Conservation (phyloP, 2,888 invertebrate species). For the Lepas anatifera region DNA sequence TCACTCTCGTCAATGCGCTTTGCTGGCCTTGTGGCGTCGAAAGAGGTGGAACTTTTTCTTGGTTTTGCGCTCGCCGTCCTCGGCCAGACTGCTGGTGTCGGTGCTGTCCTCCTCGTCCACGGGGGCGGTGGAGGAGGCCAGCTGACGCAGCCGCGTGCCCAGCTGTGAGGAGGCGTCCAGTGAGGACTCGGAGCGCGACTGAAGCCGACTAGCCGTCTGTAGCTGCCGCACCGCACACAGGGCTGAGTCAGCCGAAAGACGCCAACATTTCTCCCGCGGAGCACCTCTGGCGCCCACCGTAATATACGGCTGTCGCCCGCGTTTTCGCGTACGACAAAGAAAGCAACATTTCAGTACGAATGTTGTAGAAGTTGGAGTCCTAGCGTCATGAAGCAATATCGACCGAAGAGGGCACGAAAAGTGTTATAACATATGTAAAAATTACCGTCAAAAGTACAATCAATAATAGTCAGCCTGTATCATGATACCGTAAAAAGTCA, state of each 20-base stretch:
- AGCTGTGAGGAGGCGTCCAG: not conserved
- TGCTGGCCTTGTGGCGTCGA: not conserved
- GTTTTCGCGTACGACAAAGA: no score
- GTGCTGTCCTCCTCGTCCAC: not conserved
- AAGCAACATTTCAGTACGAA: no score
- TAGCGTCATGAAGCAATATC: no score
- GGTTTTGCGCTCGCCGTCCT: not conserved
- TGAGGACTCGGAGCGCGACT: not conserved
- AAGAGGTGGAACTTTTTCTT: slow-evolving; percentile 3
- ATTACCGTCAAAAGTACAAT: no score
- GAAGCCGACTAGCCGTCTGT: not conserved
- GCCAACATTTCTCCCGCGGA: no score
- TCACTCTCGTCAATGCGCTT: not conserved
- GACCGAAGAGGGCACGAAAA: no score
- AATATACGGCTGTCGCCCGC: no score
- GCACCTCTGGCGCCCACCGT: no score
- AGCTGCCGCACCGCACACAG: not conserved
- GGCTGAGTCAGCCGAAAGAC: not conserved
- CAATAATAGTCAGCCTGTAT: no score
- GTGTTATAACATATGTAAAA: no score
- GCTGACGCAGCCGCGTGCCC: not conserved
- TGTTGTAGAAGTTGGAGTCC: no score
- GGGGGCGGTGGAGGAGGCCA: not conserved
- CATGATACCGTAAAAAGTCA: no score
- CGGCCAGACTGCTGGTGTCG: not conserved